Conservation (phyloP, 2,113 vertebrate species). For the Lampris megalopsis region DNA sequence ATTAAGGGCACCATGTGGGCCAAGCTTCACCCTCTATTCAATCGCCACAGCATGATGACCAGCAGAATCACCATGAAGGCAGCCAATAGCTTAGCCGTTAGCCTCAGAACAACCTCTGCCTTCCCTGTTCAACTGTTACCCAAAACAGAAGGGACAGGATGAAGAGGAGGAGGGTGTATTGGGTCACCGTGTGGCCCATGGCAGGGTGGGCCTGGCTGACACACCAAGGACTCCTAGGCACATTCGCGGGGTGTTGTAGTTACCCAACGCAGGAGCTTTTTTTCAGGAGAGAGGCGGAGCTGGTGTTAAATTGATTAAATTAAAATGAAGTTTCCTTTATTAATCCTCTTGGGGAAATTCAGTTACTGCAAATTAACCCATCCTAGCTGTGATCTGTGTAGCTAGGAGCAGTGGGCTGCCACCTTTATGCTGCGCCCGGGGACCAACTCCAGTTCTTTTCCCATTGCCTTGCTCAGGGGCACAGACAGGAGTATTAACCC, state of each 20-base stretch:
- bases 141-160: conserved; percentile 92
- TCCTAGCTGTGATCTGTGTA: too few relatives aligned
- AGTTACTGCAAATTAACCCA: too few relatives aligned
- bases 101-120: conserved; percentile 86
- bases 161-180: conserved; percentile 92
- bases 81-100: conserved; percentile 85
- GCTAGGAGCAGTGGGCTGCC: too few relatives aligned
- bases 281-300: conserved; percentile 86
- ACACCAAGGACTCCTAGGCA: conserved; percentile 89
- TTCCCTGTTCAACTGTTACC: conserved; percentile 85
- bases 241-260: conserved; percentile 89
- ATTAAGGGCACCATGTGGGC: conserved; percentile 97
- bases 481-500: too few relatives aligned
- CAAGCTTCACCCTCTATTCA: conserved; percentile 90
- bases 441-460: too few relatives aligned
- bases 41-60: conserved; percentile 91
- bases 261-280: conserved; percentile 89
- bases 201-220: conserved; percentile 87
- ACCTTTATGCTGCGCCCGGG: too few relatives aligned
- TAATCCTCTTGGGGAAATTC: too few relatives aligned
- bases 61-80: conserved; percentile 83
- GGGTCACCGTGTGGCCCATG: conserved; percentile 89
- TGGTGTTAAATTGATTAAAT: conserved; percentile 73
- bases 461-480: too few relatives aligned
- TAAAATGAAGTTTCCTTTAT: too few relatives aligned